Percentiles rank a stretch among this genome's conserved stretches.
These are phyloP conservation scores for Argopecten irradians DNA, from an alignment of 1,140 invertebrate genomes.

Conservation along the genomic window DNA sequence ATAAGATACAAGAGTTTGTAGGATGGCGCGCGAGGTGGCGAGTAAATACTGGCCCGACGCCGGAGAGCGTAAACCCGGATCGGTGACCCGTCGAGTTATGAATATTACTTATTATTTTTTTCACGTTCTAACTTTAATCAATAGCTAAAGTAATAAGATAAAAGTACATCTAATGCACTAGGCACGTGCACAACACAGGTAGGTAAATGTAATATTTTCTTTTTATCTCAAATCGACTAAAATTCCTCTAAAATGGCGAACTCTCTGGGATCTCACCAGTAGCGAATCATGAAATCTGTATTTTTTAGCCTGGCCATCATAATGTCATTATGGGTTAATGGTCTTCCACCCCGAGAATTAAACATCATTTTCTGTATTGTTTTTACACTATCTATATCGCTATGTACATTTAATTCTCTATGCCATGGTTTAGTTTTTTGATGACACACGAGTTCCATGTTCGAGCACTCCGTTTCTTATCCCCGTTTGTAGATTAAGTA, in stretches of 20 bases:
- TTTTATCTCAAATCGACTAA: background rate
- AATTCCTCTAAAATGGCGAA: background rate
- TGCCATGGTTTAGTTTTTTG: slow-evolving; percentile 21
- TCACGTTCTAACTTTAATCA: background rate
- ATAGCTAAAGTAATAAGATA: background rate
- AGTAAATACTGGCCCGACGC: slow-evolving; percentile 2
- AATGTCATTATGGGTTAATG: slow-evolving; percentile 9
- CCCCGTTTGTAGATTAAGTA: background rate
- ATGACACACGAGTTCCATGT: background rate
- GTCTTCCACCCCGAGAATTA: background rate
- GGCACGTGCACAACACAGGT: slow-evolving; percentile 5
- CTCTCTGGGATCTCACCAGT: background rate
- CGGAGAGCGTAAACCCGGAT: background rate
- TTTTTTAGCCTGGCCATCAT: slow-evolving; percentile 9
- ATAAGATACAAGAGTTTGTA: background rate
- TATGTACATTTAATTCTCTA: background rate
- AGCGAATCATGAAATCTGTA: background rate
- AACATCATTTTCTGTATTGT: background rate
- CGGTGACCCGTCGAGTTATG: background rate
- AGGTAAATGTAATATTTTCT: background rate
- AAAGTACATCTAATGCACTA: slow-evolving; percentile 3
- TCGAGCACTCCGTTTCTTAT: background rate
- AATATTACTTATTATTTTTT: background rate
- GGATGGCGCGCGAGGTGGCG: background rate
- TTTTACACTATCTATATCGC: slow-evolving; percentile 22